Percentiles rank a stretch among this genome's conserved stretches.
Conservation (phyloP, 1,140 invertebrate species). For the Zophobas atratus region DNA sequence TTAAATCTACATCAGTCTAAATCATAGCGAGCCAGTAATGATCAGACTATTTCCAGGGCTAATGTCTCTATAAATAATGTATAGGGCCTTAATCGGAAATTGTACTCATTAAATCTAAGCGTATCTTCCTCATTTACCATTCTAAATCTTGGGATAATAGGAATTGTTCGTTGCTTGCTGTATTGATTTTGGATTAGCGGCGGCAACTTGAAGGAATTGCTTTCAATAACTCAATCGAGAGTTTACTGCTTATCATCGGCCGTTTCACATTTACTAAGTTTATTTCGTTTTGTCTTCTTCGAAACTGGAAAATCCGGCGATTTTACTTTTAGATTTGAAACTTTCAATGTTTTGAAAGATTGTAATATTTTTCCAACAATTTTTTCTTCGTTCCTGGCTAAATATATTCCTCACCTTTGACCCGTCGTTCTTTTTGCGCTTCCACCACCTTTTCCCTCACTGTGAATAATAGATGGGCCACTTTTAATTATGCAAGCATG, state of each 20-base stretch:
- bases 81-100: conserved; percentile 59
- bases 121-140: conserved; percentile 44
- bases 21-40: conserved; percentile 55
- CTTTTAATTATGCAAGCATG: conserved; percentile 34
- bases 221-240: conserved; percentile 25
- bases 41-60: conserved; percentile 55
- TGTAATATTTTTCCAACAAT: too few relatives aligned
- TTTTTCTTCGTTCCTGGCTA: too few relatives aligned
- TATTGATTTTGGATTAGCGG: conserved; percentile 25
- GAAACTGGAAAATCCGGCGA: too few relatives aligned
- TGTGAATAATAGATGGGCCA: conserved; percentile 19
- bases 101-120: conserved; percentile 60
- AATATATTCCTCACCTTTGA: too few relatives aligned
- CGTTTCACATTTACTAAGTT: background rate
- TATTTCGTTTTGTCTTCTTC: too few relatives aligned
- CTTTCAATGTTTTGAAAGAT: too few relatives aligned
- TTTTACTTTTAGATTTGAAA: too few relatives aligned
- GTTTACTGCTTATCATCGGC: background rate
- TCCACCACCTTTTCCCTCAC: background rate
- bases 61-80: conserved; percentile 61
- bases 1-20: conserved; percentile 57
- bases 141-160: conserved; percentile 33
- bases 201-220: background rate
- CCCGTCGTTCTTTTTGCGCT: background rate
- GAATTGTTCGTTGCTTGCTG: background rate